phyloP scores from a whole-genome alignment of 2,113 vertebrate genomes.

The Leptosomus discolor region DNA sequence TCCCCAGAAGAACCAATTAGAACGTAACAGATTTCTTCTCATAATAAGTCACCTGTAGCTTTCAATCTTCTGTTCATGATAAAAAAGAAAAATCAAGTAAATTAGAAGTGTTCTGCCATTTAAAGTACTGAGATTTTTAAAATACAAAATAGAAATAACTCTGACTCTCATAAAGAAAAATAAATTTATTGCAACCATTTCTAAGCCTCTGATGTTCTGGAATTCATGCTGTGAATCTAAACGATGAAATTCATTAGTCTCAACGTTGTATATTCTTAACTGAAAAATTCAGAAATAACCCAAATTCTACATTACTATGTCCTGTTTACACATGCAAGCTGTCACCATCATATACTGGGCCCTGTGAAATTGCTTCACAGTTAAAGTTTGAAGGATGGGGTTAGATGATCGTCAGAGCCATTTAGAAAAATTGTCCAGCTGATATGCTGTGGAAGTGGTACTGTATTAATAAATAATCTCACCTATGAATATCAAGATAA shows the following conservation, averaged over 20 bases:
- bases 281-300: background rate
- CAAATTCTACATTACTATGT: background rate
- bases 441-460: background rate
- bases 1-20: slow-evolving; percentile 2
- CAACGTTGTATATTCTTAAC: background rate
- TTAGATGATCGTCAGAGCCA: background rate
- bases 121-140: background rate
- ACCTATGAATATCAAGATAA: background rate
- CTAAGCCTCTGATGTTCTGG: background rate
- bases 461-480: background rate
- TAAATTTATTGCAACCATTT: slow-evolving; percentile 30
- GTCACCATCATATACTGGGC: background rate
- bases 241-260: slow-evolving; percentile 21
- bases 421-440: background rate
- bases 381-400: background rate
- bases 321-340: background rate
- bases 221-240: slow-evolving; percentile 16
- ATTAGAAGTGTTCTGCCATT: background rate
- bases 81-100: background rate
- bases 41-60: background rate
- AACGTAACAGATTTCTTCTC: background rate
- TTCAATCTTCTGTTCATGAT: background rate
- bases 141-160: slow-evolving; percentile 3
- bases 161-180: background rate
- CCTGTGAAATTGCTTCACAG: background rate